Conservation (phyloP, 2,888 invertebrate genomes). For the Strigamia crassipes region DNA sequence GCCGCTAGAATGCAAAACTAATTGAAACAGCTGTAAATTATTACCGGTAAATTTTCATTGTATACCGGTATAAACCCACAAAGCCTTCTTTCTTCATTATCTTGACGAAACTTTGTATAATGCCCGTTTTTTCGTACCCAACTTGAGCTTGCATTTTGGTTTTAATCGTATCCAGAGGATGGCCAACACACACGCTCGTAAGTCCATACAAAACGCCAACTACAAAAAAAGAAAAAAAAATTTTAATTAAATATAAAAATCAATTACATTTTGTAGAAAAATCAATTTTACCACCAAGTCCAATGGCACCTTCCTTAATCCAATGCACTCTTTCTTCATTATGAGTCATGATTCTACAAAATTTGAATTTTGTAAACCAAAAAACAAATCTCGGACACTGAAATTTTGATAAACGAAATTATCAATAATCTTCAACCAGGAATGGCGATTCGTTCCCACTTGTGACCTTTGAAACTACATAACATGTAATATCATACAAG, state of each 20-base stretch:
- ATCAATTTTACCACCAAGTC: constrained; percentile 55
- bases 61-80: constrained; percentile 56
- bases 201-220: constrained; percentile 58
- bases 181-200: constrained; percentile 57
- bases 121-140: constrained; percentile 56
- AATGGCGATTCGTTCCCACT: too few relatives aligned
- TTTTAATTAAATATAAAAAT: neutral
- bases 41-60: neutral
- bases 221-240: constrained; percentile 49
- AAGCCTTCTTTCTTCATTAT: constrained; percentile 56
- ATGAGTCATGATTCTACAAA: constrained; percentile 55
- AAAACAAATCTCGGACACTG: neutral
- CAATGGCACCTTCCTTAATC: constrained; percentile 57
- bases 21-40: neutral
- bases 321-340: constrained; percentile 57
- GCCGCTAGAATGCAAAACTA: constrained; percentile 54
- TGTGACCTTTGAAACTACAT: too few relatives aligned
- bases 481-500: too few relatives aligned
- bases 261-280: neutral
- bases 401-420: too few relatives aligned
- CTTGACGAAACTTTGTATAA: constrained; percentile 56
- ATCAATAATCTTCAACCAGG: too few relatives aligned
- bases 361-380: constrained; percentile 28
- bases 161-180: constrained; percentile 58
- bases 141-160: constrained; percentile 59